These are phyloP conservation scores for Cheilosia impressa DNA, from an alignment of 2,888 invertebrate genomes.

Conservation along the genomic window DNA sequence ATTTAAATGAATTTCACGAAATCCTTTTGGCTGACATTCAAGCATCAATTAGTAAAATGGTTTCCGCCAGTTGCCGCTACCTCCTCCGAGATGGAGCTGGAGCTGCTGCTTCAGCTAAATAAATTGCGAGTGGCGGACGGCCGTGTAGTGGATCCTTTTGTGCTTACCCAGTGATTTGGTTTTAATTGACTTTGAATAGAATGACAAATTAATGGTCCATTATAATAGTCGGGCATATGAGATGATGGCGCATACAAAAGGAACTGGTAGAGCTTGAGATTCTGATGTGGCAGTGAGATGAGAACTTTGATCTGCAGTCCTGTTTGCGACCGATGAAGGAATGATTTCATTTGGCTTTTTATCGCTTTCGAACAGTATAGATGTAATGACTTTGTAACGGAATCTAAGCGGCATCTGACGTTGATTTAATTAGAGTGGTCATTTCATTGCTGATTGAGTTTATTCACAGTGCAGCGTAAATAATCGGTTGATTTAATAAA, in stretches of 20 bases:
- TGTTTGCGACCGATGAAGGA: no score
- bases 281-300: no score
- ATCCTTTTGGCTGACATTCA: slow-evolving; percentile 69
- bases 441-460: no score
- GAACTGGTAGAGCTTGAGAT: not conserved
- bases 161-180: slow-evolving; percentile 71
- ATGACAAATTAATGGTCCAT: slow-evolving; percentile 75
- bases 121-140: slow-evolving; percentile 39
- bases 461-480: no score
- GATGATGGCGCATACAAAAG: not conserved
- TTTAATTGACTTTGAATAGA: slow-evolving; percentile 74
- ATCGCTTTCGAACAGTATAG: not conserved
- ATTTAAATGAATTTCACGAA: slow-evolving; percentile 78
- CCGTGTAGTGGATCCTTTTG: slow-evolving; percentile 56
- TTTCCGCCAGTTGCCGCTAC: slow-evolving; percentile 66
- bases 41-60: slow-evolving; percentile 75
- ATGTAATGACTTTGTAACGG: slow-evolving; percentile 12
- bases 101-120: slow-evolving; percentile 12
- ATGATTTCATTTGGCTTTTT: not conserved
- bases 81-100: slow-evolving; percentile 29
- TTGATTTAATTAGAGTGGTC: not conserved
- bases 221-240: slow-evolving; percentile 44
- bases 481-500: no score
- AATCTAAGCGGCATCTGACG: not conserved
- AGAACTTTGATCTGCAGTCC: no score